phyloP scores from a whole-genome alignment of 2,797 vertebrate genomes.

The Anomalospiza imberbis region DNA sequence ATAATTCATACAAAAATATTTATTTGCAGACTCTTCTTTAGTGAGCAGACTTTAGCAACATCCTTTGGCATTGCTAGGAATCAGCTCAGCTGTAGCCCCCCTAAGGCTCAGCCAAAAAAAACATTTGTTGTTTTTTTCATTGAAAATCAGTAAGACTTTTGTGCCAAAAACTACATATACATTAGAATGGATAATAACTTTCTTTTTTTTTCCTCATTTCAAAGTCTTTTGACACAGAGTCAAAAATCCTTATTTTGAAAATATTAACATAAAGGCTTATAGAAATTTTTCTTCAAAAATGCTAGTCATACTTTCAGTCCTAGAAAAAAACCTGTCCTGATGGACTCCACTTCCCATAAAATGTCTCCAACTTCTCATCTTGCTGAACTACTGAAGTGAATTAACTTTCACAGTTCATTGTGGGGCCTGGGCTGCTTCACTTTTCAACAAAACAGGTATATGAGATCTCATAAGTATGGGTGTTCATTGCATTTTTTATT shows the following conservation, averaged over 20 bases:
- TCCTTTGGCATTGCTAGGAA: background rate
- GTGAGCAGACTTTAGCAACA: background rate
- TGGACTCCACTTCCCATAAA: background rate
- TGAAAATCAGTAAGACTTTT: background rate
- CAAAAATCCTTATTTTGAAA: background rate
- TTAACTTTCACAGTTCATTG: background rate
- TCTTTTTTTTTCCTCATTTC: background rate
- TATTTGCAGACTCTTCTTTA: background rate
- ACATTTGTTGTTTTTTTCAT: background rate
- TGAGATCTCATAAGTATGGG: fast-evolving
- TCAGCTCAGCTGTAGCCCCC: background rate
- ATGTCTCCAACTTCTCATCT: background rate
- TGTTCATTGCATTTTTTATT: background rate
- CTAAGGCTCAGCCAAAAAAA: background rate
- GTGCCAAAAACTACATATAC: background rate
- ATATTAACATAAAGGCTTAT: background rate
- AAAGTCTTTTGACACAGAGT: background rate
- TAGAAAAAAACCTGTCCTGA: background rate
- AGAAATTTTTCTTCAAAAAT: background rate
- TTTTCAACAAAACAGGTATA: background rate
- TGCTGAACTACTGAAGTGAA: background rate
- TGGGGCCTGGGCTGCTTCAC: background rate
- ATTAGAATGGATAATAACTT: background rate
- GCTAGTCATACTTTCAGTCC: background rate
- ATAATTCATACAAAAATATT: background rate